Evolutionary conservation across 1,140 invertebrate species (phyloP).

Genomic region (Drosophila nannoptera): DNA sequence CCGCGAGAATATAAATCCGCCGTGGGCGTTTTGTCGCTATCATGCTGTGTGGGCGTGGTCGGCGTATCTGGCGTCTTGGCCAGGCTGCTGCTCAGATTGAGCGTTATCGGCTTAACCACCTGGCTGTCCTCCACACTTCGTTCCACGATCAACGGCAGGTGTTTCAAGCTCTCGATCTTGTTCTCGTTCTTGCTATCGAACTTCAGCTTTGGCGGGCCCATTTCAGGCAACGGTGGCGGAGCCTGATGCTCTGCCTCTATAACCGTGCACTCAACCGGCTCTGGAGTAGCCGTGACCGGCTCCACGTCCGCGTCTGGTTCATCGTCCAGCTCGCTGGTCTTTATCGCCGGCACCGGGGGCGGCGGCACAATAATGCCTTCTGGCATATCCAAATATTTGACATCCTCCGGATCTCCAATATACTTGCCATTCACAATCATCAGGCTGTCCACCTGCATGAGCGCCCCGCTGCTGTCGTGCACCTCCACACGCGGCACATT

Average conservation of each 20-base stretch:
- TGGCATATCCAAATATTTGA: slow-evolving; percentile 74
- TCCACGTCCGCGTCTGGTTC: slow-evolving; percentile 60
- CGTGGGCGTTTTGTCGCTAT: slow-evolving; percentile 77
- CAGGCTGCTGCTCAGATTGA: slow-evolving; percentile 57
- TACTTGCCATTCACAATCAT: slow-evolving; percentile 80
- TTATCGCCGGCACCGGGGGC: slow-evolving; percentile 46
- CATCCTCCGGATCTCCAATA: slow-evolving; percentile 78
- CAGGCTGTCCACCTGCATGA: slow-evolving; percentile 82
- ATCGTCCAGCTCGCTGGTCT: slow-evolving; percentile 62
- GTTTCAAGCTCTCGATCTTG: slow-evolving; percentile 76
- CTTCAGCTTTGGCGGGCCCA: slow-evolving; percentile 65
- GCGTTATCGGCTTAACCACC: slow-evolving; percentile 65
- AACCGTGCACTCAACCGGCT: slow-evolving; percentile 68
- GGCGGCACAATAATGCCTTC: slow-evolving; percentile 63
- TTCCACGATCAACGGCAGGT: slow-evolving; percentile 73
- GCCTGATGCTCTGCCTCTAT: slow-evolving; percentile 48
- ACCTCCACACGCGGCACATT: slow-evolving; percentile 83
- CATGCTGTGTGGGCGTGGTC: slow-evolving; percentile 64
- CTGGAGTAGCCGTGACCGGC: slow-evolving; percentile 69
- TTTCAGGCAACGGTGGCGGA: slow-evolving; percentile 58
- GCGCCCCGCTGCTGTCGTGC: slow-evolving; percentile 83
- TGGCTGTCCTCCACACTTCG: slow-evolving; percentile 50
- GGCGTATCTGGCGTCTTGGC: slow-evolving; percentile 66
- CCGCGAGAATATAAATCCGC: slow-evolving; percentile 56
- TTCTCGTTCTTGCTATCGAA: slow-evolving; percentile 79